Evolutionary conservation across 2,888 invertebrate species (phyloP).

Genomic region (Leptopilina syphax): DNA sequence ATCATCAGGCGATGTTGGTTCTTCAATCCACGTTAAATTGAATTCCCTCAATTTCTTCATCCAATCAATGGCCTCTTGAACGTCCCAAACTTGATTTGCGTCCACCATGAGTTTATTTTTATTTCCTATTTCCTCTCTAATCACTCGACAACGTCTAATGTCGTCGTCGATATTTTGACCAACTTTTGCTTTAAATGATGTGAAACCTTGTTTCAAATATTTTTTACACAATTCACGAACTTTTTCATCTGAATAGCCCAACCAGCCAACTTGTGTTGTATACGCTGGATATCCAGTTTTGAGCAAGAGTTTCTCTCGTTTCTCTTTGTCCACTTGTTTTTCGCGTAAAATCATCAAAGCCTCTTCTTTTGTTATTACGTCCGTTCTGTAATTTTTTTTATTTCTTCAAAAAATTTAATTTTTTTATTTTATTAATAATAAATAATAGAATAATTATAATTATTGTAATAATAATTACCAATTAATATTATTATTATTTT

Average conservation of each 20-base stretch:
- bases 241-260: slow-evolving; percentile 89
- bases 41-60: slow-evolving; percentile 86
- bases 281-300: slow-evolving; percentile 90
- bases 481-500: not conserved
- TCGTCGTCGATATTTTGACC: slow-evolving; percentile 89
- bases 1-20: slow-evolving; percentile 95
- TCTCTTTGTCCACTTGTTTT: slow-evolving; percentile 79
- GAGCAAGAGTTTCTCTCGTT: slow-evolving; percentile 82
- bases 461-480: too few species aligned
- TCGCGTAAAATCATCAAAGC: slow-evolving; percentile 84
- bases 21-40: slow-evolving; percentile 93
- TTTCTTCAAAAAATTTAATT: not conserved
- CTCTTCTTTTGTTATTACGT: slow-evolving; percentile 89
- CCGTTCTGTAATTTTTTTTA: slow-evolving; percentile 82
- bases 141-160: slow-evolving; percentile 83
- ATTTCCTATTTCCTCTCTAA: slow-evolving; percentile 87
- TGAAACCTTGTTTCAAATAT: slow-evolving; percentile 87
- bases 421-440: too few species aligned
- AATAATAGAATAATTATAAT: too few species aligned
- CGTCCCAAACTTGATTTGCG: slow-evolving; percentile 94
- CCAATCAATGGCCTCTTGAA: slow-evolving; percentile 89
- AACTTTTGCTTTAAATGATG: slow-evolving; percentile 94
- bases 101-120: slow-evolving; percentile 90
- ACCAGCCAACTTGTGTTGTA: slow-evolving; percentile 93
- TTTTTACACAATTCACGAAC: slow-evolving; percentile 84